A percentile compares a stretch with the other conserved stretches of the same genome.
Evolutionary conservation across 2,888 invertebrate species (phyloP).

Genomic region (Microchrysa polita): DNA sequence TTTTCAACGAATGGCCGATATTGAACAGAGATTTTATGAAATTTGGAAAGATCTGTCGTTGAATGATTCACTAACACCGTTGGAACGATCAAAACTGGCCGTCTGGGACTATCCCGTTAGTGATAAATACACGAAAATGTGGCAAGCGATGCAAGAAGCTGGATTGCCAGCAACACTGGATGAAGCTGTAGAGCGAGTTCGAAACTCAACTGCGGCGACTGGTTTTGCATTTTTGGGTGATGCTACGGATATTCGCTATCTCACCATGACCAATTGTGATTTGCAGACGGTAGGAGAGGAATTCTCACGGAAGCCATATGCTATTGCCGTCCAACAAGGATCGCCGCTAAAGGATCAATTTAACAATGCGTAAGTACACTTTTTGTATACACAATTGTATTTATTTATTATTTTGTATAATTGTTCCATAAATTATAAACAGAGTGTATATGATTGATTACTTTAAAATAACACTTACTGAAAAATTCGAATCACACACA

Average conservation of each 20-base stretch:
- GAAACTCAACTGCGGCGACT: constrained; percentile 74
- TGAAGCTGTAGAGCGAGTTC: constrained; percentile 81
- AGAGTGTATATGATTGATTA: no score
- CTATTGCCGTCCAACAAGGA: constrained; percentile 95
- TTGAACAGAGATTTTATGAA: constrained; percentile 95
- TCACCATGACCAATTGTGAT: constrained; percentile 68
- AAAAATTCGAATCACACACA: no score
- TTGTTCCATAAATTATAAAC: no score
- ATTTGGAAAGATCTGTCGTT: constrained; percentile 99
- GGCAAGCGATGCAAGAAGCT: constrained; percentile 92
- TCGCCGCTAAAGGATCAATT: constrained; percentile 94
- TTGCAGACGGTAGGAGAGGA: constrained; percentile 94
- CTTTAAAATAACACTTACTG: no score
- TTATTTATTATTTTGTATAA: not conserved
- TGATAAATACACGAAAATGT: constrained; percentile 98
- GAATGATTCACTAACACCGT: constrained; percentile 89
- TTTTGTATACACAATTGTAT: not conserved
- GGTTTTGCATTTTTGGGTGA: constrained; percentile 95
- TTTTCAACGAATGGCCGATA: constrained; percentile 94
- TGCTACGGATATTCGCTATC: constrained; percentile 85
- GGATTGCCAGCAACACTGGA: constrained; percentile 81
- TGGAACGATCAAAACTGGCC: constrained; percentile 91
- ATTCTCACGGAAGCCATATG: constrained; percentile 96
- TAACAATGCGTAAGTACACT: constrained; percentile 85
- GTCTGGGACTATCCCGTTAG: constrained; percentile 99